Evolutionary conservation across 2,888 invertebrate genomes (phyloP).

Genomic region (Pseudanteris insignis): DNA sequence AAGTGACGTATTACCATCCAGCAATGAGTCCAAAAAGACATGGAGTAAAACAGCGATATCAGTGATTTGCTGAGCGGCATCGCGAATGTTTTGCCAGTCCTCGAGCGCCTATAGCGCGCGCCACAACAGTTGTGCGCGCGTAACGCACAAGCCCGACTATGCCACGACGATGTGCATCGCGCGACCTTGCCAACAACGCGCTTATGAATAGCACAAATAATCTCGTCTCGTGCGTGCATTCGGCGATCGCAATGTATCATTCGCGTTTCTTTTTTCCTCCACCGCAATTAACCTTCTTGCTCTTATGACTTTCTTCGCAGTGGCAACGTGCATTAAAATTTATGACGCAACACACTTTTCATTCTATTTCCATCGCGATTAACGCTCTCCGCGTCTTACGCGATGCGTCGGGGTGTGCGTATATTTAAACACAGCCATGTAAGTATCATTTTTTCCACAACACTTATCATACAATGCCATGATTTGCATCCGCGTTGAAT

Average conservation of each 20-base stretch:
- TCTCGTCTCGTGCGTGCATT: conserved; percentile 40
- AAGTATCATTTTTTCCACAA: conserved; percentile 24
- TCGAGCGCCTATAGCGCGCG: conserved; percentile 30
- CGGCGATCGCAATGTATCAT: conserved; percentile 40
- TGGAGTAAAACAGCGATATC: conserved; percentile 7
- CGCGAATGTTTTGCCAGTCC: conserved; percentile 26
- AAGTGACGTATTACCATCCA: too few species aligned
- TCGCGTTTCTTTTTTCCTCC: conserved; percentile 39
- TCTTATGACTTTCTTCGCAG: conserved; percentile 42
- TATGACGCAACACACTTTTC: conserved; percentile 41
- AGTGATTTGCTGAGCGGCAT: conserved; percentile 3
- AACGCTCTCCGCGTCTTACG: conserved; percentile 21
- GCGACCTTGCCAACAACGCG: conserved; percentile 56
- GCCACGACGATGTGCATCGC: conserved; percentile 50
- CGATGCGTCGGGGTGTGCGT: conserved; percentile 11
- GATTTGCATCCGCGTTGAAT: conserved; percentile 12
- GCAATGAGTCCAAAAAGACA: too few species aligned
- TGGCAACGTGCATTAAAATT: conserved; percentile 28
- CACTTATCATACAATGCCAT: conserved; percentile 36
- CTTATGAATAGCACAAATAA: conserved; percentile 47
- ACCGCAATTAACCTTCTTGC: conserved; percentile 42
- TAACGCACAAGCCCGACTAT: conserved; percentile 44
- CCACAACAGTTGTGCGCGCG: conserved; percentile 40
- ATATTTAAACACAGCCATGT: too few species aligned
- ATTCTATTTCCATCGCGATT: conserved; percentile 41